Evolutionary conservation across 2,797 vertebrate genomes (phyloP).

Genomic region (Parambassis ranga): DNA sequence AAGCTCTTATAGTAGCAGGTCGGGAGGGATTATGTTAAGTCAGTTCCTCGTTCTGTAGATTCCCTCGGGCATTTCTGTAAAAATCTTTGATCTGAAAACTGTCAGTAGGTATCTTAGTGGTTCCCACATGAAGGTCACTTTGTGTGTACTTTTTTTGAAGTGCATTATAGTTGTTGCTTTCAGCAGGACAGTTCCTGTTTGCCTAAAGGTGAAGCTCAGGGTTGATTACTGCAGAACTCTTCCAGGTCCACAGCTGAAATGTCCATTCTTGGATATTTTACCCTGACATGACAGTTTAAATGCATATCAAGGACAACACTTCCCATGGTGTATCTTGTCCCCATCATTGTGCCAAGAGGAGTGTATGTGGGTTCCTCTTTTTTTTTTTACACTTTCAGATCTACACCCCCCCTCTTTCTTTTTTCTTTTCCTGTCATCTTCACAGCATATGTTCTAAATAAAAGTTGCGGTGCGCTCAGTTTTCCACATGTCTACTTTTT

Average conservation of each 20-base stretch:
- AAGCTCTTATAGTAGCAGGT: slow-evolving; percentile 32
- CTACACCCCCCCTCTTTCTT: slow-evolving; percentile 22
- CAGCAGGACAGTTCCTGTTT: slow-evolving; percentile 11
- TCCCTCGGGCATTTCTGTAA: slow-evolving; percentile 1
- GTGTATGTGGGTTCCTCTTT: slow-evolving; percentile 21
- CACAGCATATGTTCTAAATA: slow-evolving; percentile 74
- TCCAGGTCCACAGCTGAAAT: slow-evolving; percentile 4
- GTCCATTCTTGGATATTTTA: slow-evolving; percentile 28
- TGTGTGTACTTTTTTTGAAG: neutral
- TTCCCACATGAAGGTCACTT: neutral
- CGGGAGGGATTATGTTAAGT: slow-evolving; percentile 19
- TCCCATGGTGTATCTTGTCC: slow-evolving; percentile 59
- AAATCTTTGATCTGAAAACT: slow-evolving; percentile 25
- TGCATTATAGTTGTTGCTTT: slow-evolving; percentile 9
- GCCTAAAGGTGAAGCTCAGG: slow-evolving; percentile 22
- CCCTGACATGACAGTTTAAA: slow-evolving; percentile 41
- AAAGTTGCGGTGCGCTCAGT: slow-evolving; percentile 71
- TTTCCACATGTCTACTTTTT: slow-evolving; percentile 76
- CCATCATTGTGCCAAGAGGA: slow-evolving; percentile 45
- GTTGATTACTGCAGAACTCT: slow-evolving; percentile 10
- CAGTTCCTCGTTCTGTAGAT: neutral
- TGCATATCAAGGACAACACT: slow-evolving; percentile 38
- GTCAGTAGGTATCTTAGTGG: slow-evolving; percentile 12
- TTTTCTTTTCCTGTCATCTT: slow-evolving; percentile 60
- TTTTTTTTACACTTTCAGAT: slow-evolving; percentile 42